Evolutionary conservation across 2,797 vertebrate species (phyloP).

Genomic region (Novumbra hubbsi): DNA sequence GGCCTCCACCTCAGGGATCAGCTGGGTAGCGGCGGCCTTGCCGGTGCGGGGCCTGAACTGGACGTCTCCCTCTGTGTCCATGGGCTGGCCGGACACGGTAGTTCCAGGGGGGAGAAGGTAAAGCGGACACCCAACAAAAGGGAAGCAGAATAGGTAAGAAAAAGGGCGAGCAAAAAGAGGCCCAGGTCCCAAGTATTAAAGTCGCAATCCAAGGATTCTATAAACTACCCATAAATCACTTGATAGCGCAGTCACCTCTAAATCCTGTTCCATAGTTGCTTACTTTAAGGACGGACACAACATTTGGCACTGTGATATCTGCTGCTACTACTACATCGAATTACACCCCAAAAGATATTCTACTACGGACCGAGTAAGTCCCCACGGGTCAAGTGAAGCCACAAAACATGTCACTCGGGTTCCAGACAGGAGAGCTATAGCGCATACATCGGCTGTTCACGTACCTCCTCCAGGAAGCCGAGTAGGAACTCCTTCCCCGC

Average conservation of each 20-base stretch:
- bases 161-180: not conserved
- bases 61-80: conserved; percentile 90
- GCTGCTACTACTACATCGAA: too few relatives aligned
- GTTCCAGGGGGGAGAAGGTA: conserved; percentile 3
- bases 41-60: conserved; percentile 90
- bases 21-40: conserved; percentile 83
- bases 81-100: conserved; percentile 70
- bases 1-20: conserved; percentile 91
- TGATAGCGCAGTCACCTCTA: too few relatives aligned
- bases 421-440: too few relatives aligned
- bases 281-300: too few relatives aligned
- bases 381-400: too few relatives aligned
- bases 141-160: not conserved
- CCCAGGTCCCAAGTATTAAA: not conserved
- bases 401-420: too few relatives aligned
- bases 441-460: not conserved
- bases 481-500: conserved; percentile 84
- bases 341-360: too few relatives aligned
- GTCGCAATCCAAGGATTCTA: too few relatives aligned
- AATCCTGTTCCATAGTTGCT: too few relatives aligned
- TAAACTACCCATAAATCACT: too few relatives aligned
- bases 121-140: not conserved
- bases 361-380: too few relatives aligned
- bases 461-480: conserved; percentile 88
- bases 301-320: too few relatives aligned